Evolutionary conservation across 2,888 invertebrate genomes (phyloP), one percentile per base, ranked within the genome.

Genomic region (Carpatolechia fugitivella): DNA sequence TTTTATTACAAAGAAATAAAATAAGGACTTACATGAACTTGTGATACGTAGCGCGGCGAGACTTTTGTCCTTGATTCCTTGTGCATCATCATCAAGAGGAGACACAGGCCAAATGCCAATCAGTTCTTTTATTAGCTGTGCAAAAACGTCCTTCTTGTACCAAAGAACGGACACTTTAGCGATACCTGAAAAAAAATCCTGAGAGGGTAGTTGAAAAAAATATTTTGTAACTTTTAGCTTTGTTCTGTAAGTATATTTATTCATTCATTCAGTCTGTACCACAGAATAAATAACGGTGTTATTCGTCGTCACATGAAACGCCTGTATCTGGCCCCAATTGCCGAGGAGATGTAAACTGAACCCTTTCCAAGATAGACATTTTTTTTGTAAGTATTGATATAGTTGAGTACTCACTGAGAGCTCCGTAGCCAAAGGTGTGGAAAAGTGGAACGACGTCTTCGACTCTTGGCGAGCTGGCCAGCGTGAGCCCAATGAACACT

Each of bases 361-460:
- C n/a, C n/a, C n/a, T n/a, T n/a, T n/a, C n/a, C n/a, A n/a, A n/a
- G n/a, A n/a, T n/a, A n/a, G n/a, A n/a, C n/a, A n/a, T n/a, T n/a
- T n/a, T n/a, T n/a, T n/a, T n/a, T n/a, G n/a, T n/a, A n/a, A n/a
- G n/a, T n/a, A n/a, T n/a, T n/a, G n/a, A n/a, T n/a, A n/a, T n/a
- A n/a, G n/a, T n/a, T n/a, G n/a, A n/a, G n/a, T n/a, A 77, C 86
- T 84, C 73, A 89, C 89, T 84, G 68, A 89, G 76, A 67, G 77
- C 72, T 55, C 87, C 88, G 69, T 88, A 90, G 58, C 88, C 89
- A 67, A 86, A 83, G 61, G 84, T 85, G 64, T 89, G 89, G 57
- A 89, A 82, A 70, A 87, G 78, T 64, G 87, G 88, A 58, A 90
- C 87, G 59, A 88, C 83, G 60, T 87, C 81, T 71, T 90, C 88